These are phyloP conservation scores for Corythaeola cristata DNA, from an alignment of 2,113 vertebrate species.

Conservation along the genomic window DNA sequence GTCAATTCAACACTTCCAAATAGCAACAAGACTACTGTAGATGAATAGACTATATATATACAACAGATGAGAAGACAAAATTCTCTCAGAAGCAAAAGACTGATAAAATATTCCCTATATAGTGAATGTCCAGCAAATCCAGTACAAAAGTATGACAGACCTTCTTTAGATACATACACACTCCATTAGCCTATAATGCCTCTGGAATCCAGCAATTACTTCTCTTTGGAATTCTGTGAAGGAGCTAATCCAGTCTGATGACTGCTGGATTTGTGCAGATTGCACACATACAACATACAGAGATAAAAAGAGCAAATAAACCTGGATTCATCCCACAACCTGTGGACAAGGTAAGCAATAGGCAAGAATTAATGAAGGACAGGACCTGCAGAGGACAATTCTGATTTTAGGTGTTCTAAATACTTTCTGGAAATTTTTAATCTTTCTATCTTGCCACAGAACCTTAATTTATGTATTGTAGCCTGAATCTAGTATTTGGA, in stretches of 20 bases:
- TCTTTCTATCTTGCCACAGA: background rate
- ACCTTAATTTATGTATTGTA: background rate
- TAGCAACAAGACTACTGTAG: background rate
- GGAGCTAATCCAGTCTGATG: background rate
- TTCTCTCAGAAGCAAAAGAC: background rate
- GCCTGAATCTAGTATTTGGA: background rate
- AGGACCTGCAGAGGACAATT: background rate
- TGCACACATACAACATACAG: background rate
- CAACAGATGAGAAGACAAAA: background rate
- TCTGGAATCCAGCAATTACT: background rate
- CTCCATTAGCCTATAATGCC: background rate
- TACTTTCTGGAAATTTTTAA: background rate
- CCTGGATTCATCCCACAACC: background rate
- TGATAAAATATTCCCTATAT: background rate
- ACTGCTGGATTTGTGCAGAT: background rate
- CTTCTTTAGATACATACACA: background rate
- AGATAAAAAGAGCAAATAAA: background rate
- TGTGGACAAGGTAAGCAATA: background rate
- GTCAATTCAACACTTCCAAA: background rate
- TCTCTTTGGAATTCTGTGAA: background rate
- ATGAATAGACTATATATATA: background rate
- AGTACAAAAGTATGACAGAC: background rate
- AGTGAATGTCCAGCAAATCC: background rate
- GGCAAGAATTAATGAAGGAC: background rate
- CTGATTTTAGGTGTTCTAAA: background rate